Evolutionary conservation across 2,797 vertebrate species (phyloP).

Genomic region (Threskiornis aethiopicus): DNA sequence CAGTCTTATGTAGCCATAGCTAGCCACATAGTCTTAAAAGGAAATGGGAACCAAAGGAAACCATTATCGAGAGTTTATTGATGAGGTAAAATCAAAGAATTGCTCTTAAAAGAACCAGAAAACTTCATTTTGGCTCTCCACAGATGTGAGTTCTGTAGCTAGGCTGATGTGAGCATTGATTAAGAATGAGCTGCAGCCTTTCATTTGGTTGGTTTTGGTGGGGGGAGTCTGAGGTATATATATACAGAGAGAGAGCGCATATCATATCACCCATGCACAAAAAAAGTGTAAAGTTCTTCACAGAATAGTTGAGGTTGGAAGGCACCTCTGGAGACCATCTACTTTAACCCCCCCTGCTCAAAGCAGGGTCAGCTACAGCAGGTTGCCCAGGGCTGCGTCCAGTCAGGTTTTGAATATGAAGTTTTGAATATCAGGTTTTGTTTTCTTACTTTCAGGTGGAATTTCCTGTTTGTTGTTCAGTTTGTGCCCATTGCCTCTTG

Average conservation of each 20-base stretch:
- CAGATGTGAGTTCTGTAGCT: not conserved
- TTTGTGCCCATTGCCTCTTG: not conserved
- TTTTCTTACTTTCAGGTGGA: not conserved
- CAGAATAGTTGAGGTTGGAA: not conserved
- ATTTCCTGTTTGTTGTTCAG: not conserved
- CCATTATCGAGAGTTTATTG: not conserved
- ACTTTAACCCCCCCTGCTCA: not conserved
- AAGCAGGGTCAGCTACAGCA: not conserved
- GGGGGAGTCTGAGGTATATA: not conserved
- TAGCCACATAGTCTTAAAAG: not conserved
- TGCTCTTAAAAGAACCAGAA: not conserved
- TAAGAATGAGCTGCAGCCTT: not conserved
- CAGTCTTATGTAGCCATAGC: not conserved
- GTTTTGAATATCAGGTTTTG: not conserved
- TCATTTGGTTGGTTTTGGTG: not conserved
- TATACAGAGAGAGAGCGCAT: not conserved
- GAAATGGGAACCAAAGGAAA: not conserved
- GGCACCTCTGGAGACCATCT: not conserved
- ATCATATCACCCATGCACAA: not conserved
- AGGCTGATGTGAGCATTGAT: not conserved
- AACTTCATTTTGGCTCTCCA: not conserved
- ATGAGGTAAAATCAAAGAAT: not conserved
- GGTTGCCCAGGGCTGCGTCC: not conserved
- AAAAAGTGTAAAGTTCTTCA: not conserved
- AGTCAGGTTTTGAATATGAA: not conserved